phyloP scores from a whole-genome alignment of 2,888 invertebrate genomes.

The Apoderus coryli region DNA sequence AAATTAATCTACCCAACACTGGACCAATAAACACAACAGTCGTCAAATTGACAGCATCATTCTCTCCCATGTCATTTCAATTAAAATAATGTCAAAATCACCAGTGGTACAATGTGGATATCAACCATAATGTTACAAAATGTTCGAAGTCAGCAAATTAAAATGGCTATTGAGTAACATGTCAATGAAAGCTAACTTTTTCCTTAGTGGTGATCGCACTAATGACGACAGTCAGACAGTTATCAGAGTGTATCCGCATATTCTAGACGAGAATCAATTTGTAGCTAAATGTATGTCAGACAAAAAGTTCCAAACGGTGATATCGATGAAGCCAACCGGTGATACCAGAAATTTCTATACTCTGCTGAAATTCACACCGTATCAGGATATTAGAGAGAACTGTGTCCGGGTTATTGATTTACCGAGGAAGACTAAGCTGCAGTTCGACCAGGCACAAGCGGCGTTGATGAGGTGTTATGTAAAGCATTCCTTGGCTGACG shows the following conservation, averaged over 20 bases:
- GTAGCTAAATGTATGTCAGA: constrained; percentile 15
- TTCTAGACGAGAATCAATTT: constrained; percentile 13
- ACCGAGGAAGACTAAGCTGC: constrained; percentile 17
- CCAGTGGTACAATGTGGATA: too few species aligned
- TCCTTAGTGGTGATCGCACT: too few species aligned
- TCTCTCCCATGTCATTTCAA: too few species aligned
- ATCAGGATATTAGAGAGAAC: constrained; percentile 19
- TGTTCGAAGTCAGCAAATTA: too few species aligned
- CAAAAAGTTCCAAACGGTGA: constrained; percentile 15
- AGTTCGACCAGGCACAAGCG: constrained; percentile 11
- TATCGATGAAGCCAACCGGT: constrained; percentile 14
- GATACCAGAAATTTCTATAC: constrained; percentile 16
- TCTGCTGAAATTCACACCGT: constrained; percentile 19
- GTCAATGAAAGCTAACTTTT: too few species aligned
- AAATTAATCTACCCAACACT: too few species aligned
- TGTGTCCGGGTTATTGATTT: constrained; percentile 16
- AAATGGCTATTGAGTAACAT: too few species aligned
- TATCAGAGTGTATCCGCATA: constrained; percentile 18
- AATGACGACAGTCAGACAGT: constrained; percentile 20
- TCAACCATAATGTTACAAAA: too few species aligned
- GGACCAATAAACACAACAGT: too few species aligned
- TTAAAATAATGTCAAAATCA: too few species aligned
- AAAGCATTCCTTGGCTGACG: constrained; percentile 16
- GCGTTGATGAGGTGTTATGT: constrained; percentile 10
- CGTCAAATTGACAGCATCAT: too few species aligned